A percentile compares a stretch with the other conserved stretches of the same genome.
These are phyloP conservation scores for Sarcophilus harrisii DNA, from an alignment of 2,797 vertebrate genomes.

Conservation along the genomic window DNA sequence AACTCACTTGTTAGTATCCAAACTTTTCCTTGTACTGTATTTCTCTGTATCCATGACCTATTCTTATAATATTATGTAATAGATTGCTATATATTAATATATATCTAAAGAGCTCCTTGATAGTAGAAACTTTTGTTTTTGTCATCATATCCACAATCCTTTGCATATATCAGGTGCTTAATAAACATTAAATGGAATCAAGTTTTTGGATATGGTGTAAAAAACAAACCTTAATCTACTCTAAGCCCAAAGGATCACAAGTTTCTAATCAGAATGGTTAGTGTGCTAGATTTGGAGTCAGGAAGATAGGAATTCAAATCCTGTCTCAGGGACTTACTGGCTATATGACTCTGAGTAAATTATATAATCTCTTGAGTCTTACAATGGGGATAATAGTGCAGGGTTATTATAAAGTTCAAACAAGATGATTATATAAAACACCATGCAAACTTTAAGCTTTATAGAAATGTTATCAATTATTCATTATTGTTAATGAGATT, in stretches of 20 bases:
- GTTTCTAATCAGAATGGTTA: neutral
- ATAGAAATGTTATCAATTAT: neutral
- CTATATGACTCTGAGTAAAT: neutral
- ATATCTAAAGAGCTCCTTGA: neutral
- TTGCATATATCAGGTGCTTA: neutral
- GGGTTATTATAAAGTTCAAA: neutral
- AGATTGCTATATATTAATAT: neutral
- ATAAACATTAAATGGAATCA: neutral
- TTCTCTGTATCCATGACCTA: neutral
- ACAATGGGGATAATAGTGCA: neutral
- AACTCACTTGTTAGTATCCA: neutral
- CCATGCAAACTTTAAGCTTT: neutral
- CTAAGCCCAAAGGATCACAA: neutral
- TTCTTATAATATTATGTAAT: neutral
- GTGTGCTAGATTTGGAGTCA: neutral
- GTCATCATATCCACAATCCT: neutral
- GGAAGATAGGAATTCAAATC: neutral
- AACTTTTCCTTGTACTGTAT: neutral
- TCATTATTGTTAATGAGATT: neutral
- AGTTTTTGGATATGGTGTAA: neutral
- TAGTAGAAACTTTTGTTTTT: neutral
- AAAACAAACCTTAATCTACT: neutral
- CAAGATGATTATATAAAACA: neutral
- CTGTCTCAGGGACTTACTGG: neutral
- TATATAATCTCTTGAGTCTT: neutral